Evolutionary conservation across 2,797 vertebrate genomes (phyloP).

Genomic region (Sebastolobus alascanus): DNA sequence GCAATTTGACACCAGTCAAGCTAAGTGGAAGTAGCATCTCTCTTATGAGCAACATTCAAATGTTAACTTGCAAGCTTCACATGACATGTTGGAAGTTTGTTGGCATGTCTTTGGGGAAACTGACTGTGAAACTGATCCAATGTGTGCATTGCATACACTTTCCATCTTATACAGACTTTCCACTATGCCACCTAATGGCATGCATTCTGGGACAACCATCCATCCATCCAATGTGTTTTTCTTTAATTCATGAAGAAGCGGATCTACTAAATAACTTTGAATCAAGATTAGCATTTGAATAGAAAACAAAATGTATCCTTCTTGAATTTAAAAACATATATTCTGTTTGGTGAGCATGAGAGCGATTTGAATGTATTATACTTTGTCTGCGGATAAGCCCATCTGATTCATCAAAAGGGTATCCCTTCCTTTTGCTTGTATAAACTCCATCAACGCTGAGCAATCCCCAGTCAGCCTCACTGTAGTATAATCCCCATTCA

Average conservation of each 20-base stretch:
- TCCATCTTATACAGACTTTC: neutral
- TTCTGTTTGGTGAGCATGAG: conserved; percentile 60
- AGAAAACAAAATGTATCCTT: conserved; percentile 45
- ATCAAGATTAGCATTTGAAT: conserved; percentile 56
- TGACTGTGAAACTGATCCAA: neutral
- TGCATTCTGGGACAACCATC: conserved; percentile 8
- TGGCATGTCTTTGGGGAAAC: conserved; percentile 3
- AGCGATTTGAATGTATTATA: conserved; percentile 66
- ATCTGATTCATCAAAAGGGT: conserved; percentile 65
- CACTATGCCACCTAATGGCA: neutral
- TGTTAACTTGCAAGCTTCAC: conserved; percentile 2
- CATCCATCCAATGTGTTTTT: conserved; percentile 25
- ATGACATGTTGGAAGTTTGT: conserved; percentile 7
- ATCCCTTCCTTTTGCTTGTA: conserved; percentile 57
- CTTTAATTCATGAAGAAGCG: conserved; percentile 30
- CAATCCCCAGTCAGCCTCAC: conserved; percentile 28
- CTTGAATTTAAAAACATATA: conserved; percentile 62
- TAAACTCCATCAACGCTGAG: conserved; percentile 45
- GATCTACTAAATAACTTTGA: conserved; percentile 29
- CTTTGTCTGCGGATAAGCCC: conserved; percentile 54
- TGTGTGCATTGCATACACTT: conserved; percentile 5
- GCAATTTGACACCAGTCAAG: neutral
- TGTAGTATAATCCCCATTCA: conserved; percentile 55
- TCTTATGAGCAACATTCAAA: conserved; percentile 3
- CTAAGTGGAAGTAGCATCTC: neutral